These are phyloP conservation scores for Drosophila sturtevanti DNA, from an alignment of 1,140 invertebrate genomes.

Conservation along the genomic window DNA sequence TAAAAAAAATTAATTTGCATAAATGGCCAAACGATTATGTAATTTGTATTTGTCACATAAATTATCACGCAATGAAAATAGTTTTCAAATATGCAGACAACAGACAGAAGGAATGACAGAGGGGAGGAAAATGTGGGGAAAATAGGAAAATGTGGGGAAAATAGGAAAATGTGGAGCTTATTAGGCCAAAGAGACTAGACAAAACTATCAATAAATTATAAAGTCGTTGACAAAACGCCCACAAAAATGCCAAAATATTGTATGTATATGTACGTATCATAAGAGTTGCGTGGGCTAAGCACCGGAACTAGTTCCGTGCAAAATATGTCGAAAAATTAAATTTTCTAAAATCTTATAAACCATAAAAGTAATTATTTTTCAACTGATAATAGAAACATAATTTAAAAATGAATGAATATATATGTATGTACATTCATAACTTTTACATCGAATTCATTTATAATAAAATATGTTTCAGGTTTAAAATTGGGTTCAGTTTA, in stretches of 20 bases:
- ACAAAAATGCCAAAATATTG: slow-evolving; percentile 11
- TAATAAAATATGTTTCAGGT: too few species aligned
- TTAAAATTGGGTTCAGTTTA: too few species aligned
- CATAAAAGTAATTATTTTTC: not conserved
- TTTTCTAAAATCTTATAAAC: not conserved
- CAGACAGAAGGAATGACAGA: slow-evolving; percentile 26
- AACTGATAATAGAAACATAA: too few species aligned
- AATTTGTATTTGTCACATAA: slow-evolving; percentile 68
- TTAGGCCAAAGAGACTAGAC: slow-evolving; percentile 39
- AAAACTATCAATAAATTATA: slow-evolving; percentile 75
- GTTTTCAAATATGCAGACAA: slow-evolving; percentile 71
- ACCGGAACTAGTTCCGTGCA: slow-evolving; percentile 11
- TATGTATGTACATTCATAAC: too few species aligned
- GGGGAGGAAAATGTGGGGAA: not conserved
- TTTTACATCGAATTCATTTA: too few species aligned
- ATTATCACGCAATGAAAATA: slow-evolving; percentile 74
- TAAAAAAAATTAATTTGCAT: slow-evolving; percentile 67
- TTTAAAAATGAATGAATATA: too few species aligned
- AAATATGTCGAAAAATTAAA: not conserved
- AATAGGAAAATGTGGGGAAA: not conserved
- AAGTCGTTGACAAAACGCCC: slow-evolving; percentile 38
- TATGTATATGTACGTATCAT: slow-evolving; percentile 6
- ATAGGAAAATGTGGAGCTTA: slow-evolving; percentile 25
- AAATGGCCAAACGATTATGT: slow-evolving; percentile 68
- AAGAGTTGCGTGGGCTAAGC: not conserved